Base-by-base conservation (phyloP, 2,113 vertebrate species). In the Prionailurus bengalensis region DNA sequence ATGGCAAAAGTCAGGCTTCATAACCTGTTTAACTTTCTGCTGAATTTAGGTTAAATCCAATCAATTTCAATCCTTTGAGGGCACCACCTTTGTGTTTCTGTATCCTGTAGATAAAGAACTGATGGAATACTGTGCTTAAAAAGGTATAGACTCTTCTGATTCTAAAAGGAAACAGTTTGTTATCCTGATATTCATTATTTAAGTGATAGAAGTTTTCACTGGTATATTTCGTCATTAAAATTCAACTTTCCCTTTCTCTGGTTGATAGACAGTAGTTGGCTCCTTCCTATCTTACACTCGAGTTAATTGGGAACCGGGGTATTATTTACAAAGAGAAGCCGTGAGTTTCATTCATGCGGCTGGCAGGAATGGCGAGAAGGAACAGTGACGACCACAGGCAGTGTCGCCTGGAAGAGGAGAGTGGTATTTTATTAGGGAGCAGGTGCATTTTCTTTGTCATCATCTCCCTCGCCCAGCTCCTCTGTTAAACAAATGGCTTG, bases 71-170 rank as follows among this genome's bases (percentile, higher is more conserved):
- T 39, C 19, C 66, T 84, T 89, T 36, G 71, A 89, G 58, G 65
- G 65, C 2, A 23, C 74, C 85, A 71, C 80, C 84, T 93, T 63
- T n/a, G 39, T 45, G 65, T 91, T 19, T 76, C 12, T 93, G 5
- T 76, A 79, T 76, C 74, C 8, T 88, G 39, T 65, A 73, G 95
- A 89, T 63, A 96, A 95, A 85, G 39, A 73, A 79, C 42, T 84
- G 39, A 66, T 53, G 48, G 70, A 42, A 55, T 79, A 42, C 79
- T 42, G 45, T 73, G 66, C 89, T 90, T 78, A 12, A 90, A 88
- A 84, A 90, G n/a, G 12, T 80, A 51, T 45, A 39, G 79, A 76
- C 45, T 53, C 19, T 73, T 2, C 63, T 66, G 33, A 83, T 65
- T 83, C 78, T 58, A 42, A 83, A 83, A 68, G 71, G 36, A 66